These are phyloP conservation scores for Pterocles orientalis DNA, from an alignment of 2,113 vertebrate genomes.

Conservation along the genomic window DNA sequence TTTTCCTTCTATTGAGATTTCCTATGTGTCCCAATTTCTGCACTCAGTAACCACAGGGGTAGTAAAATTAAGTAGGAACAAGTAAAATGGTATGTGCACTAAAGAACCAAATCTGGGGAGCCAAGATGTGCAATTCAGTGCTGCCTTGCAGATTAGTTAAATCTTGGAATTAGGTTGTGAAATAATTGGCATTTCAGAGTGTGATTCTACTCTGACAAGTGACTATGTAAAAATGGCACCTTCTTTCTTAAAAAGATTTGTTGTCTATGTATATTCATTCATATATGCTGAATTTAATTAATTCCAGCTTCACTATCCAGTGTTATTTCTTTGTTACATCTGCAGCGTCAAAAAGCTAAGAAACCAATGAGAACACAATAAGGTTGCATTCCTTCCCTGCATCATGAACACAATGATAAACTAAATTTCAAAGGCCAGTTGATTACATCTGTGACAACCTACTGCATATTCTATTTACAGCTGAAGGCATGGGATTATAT, in stretches of 20 bases:
- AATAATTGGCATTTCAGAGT: conserved; percentile 29
- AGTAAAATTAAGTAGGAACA: conserved; percentile 64
- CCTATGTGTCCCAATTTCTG: background rate
- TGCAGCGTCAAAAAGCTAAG: background rate
- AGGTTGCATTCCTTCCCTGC: background rate
- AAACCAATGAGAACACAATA: background rate
- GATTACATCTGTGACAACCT: background rate
- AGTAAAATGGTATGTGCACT: conserved; percentile 7
- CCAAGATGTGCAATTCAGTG: conserved; percentile 26
- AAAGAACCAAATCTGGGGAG: conserved; percentile 26
- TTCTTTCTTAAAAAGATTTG: conserved; percentile 9
- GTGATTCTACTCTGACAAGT: conserved; percentile 11
- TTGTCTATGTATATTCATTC: background rate
- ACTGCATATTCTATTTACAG: background rate
- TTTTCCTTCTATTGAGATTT: conserved; percentile 17
- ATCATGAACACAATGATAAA: background rate
- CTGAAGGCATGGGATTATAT: background rate
- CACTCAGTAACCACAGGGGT: conserved; percentile 33
- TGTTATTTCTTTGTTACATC: background rate
- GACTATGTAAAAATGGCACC: conserved; percentile 1
- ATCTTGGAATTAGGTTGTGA: conserved; percentile 42
- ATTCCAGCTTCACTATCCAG: background rate
- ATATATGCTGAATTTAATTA: background rate
- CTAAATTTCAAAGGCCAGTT: background rate
- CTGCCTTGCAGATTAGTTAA: conserved; percentile 22